Evolutionary conservation across 1,140 invertebrate genomes (phyloP), one percentile per base, ranked within the genome.

Genomic region (Caerostris darwini): DNA sequence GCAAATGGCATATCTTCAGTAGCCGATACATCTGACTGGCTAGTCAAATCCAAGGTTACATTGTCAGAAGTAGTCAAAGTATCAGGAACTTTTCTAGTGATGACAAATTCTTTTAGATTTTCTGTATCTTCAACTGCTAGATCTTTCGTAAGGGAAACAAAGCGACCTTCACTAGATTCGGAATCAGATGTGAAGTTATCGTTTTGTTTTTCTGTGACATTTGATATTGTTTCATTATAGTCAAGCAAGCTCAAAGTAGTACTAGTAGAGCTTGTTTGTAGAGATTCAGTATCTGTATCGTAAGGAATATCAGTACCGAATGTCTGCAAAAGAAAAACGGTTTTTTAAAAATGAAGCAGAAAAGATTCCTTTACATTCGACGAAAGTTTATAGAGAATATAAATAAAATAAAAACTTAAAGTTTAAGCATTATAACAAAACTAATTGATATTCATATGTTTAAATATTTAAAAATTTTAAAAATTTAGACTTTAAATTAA

Each of bases 91-190:
- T 34, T 34, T 34, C 34, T 34, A 34, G 54, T 58, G 7, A 59
- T 58, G 53, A 12, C 17, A 3, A 58, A 57, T n/a, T 58, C 83
- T 14, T 59, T 85, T 12, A 34, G 8, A 85, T 59, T 57, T 8
- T 17, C 34, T 58, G 83, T n/a, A 57, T 14, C 56, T 57, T 85
- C 56, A 85, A 85, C 57, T 19, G 7, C 3, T 57, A 85, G 56
- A 59, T 58, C 56, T n/a, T 58, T 85, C 19, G 83, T 85, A 59
- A 85, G 56, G n/a, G 83, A 85, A 57, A 85, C 19, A 12, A 77
- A 53, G 50, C 34, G 19, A 34, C 5, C 34, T 77, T 53, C 7
- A 34, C 50, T 12, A 81, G 50, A 17, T 6, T 12, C 12, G 53
- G 0, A 1, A 4, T 53, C 71, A 5, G 4, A 50, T 50, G 7